These are phyloP conservation scores for Blastomussa wellsi DNA, from an alignment of 92 coral and sea anemone genomes.

Conservation along the genomic window DNA sequence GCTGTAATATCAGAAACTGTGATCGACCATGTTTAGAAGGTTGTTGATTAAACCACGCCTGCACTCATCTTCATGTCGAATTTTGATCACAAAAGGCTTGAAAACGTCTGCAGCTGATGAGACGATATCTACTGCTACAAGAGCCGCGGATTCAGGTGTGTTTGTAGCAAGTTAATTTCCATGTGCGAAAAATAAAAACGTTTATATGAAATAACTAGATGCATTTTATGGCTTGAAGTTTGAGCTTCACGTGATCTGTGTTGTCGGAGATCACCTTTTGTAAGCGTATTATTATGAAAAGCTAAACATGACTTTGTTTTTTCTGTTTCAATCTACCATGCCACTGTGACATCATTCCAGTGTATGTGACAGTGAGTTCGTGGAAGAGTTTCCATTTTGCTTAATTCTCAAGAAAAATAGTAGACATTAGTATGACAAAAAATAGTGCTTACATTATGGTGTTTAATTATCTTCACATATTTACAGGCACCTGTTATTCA, in stretches of 20 bases:
- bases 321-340: too few relatives aligned
- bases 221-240: not conserved
- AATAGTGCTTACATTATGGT: not conserved
- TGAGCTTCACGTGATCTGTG: not conserved
- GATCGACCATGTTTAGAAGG: constrained; percentile 17
- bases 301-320: too few relatives aligned
- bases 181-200: not conserved
- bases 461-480: too few relatives aligned
- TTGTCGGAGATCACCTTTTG: not conserved
- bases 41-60: constrained; percentile 18
- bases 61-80: constrained; percentile 30
- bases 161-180: not conserved
- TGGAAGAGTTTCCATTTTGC: too few relatives aligned
- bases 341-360: too few relatives aligned
- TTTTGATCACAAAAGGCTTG: constrained; percentile 31
- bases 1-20: too few relatives aligned
- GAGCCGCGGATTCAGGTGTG: not conserved
- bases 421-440: not conserved
- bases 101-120: constrained; percentile 22
- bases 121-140: constrained; percentile 7
- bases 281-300: too few relatives aligned
- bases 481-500: too few relatives aligned
- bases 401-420: not conserved
- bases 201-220: not conserved
- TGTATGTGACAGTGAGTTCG: too few relatives aligned